phyloP scores from a whole-genome alignment of 2,797 vertebrate species.

The Esox lucius region DNA sequence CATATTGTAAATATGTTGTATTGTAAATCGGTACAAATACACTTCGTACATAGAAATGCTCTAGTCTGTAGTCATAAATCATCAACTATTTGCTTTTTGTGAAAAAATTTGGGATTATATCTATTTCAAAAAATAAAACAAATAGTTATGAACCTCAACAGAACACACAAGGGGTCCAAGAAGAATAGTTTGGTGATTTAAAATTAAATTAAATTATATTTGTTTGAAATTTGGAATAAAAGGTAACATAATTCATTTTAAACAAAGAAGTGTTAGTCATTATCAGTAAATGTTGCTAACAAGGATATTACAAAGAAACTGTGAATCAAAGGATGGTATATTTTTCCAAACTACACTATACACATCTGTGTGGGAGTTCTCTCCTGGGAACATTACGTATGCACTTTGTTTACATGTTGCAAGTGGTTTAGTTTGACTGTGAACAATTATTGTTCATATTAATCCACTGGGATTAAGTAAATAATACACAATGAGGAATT shows the following conservation, averaged over 20 bases:
- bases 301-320: background rate
- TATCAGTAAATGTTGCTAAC: background rate
- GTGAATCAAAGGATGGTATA: background rate
- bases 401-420: background rate
- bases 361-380: background rate
- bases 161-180: background rate
- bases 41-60: background rate
- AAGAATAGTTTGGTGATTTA: background rate
- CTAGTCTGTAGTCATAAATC: background rate
- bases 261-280: background rate
- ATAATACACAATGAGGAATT: background rate
- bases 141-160: background rate
- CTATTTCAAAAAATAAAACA: background rate
- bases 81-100: background rate
- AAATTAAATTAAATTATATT: background rate
- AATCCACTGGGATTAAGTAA: background rate
- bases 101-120: background rate
- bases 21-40: background rate
- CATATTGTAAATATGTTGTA: background rate
- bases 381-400: background rate
- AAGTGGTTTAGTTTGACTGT: constrained; percentile 21
- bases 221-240: background rate
- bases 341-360: too few relatives aligned
- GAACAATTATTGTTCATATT: background rate
- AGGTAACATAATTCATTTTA: background rate